phyloP scores from a whole-genome alignment of 2,888 invertebrate species.

The Leucophenga montana region DNA sequence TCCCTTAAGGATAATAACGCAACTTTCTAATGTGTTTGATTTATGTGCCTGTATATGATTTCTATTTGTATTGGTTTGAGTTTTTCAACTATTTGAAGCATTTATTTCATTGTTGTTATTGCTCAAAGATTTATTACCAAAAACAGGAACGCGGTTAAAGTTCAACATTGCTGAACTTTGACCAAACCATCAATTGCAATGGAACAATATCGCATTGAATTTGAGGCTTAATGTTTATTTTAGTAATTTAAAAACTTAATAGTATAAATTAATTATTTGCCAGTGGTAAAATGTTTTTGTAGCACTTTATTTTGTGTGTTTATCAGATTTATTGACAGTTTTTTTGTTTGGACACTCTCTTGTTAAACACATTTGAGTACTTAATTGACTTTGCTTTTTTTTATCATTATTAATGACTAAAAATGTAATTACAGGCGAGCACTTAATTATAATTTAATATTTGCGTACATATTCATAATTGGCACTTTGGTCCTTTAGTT shows the following conservation, averaged over 20 bases:
- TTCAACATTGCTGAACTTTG: neutral
- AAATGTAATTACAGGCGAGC: constrained; percentile 15
- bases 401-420: constrained; percentile 10
- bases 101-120: too few species aligned
- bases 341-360: constrained; percentile 6
- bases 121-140: neutral
- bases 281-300: too few species aligned
- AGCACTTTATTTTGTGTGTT: too few species aligned
- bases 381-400: constrained; percentile 8
- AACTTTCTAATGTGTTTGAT: constrained; percentile 21
- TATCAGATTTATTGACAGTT: neutral
- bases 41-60: neutral
- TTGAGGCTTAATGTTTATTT: too few species aligned
- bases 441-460: constrained; percentile 21
- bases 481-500: too few species aligned
- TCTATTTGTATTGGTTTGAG: too few species aligned
- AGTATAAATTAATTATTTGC: neutral
- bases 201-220: too few species aligned
- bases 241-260: too few species aligned
- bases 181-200: too few species aligned
- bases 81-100: too few species aligned
- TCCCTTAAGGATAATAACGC: constrained; percentile 16
- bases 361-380: constrained; percentile 6
- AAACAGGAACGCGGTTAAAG: neutral
- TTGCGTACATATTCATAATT: too few species aligned